Base-by-base conservation (phyloP, 2,797 vertebrate genomes). In the Podargus strigoides region DNA sequence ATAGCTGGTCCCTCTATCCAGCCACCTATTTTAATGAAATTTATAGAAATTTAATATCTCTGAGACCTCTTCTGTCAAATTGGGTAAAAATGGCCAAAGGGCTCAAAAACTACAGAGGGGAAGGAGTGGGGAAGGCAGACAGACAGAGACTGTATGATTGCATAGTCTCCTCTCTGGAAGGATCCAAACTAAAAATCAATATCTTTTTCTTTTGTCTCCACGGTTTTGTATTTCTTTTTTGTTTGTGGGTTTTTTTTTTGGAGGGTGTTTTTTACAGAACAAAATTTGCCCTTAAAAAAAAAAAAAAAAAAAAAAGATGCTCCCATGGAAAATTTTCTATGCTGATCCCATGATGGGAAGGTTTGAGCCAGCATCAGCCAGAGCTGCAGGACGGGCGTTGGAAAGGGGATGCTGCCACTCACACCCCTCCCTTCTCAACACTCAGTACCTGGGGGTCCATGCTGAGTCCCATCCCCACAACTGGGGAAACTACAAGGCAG, bases 21-120 rank as follows among this genome's bases (percentile, higher is more conserved):
- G 88, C 58, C 73, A 94, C 94, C 70, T 75, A 90, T 96, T 96
- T 94, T 96, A 96, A 96, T 96, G 95, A 93, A 88, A 95, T 95
- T 96, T 95, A 90, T 68, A 96, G 96, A 73, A 96, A 96, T 94
- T 90, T 96, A 96, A 94, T 96, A 95, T 95, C 93, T 88, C 67
- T 7, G 82, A 96, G 91, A 94, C 87, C 85, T 94, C 91, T 93
- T 75, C 94, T 94, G 87, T 86, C 80, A 85, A 84, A 96, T 84
- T 79, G 93, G 80, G 80, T 76, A 93, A 94, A 91, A 93, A 93
- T 84, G 96, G 95, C 94, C 94, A 88, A 93, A 94, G 96, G 95
- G 94, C 93, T 93, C 83, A 81, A 67, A 73, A 90, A 36, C 49
- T 78, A 34, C 50, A 22, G 62, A 84, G 77, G 85, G 73, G 32